These are phyloP conservation scores for Saguinus imperator DNA, from an alignment of 2,113 vertebrate species.

Conservation along the genomic window DNA sequence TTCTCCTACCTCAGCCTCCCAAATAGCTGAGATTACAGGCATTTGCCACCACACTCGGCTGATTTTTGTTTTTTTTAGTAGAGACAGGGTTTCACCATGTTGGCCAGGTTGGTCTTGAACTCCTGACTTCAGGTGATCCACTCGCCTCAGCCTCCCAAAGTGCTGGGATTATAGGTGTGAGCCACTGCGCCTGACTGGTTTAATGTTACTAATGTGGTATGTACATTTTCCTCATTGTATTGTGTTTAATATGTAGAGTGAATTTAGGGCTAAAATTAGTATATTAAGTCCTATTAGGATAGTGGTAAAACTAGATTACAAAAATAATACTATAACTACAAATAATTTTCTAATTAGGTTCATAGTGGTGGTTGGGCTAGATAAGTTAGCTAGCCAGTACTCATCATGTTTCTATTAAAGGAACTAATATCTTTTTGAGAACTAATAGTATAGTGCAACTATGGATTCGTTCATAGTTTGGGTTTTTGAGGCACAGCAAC, in stretches of 20 bases:
- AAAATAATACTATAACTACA: neutral
- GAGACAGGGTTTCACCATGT: too few relatives aligned
- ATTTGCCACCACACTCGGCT: too few relatives aligned
- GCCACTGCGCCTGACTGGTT: neutral
- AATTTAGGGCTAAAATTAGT: neutral
- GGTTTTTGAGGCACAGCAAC: neutral
- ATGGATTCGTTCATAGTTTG: neutral
- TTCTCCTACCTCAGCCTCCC: too few relatives aligned
- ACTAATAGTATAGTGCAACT: neutral
- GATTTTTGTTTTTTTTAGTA: too few relatives aligned
- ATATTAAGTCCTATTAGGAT: neutral
- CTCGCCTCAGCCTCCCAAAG: too few relatives aligned
- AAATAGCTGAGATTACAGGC: too few relatives aligned
- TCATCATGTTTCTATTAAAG: neutral
- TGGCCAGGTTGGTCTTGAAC: too few relatives aligned
- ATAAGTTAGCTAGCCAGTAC: neutral
- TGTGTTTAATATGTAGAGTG: neutral
- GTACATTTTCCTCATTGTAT: neutral
- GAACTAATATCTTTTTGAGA: neutral
- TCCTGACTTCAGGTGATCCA: too few relatives aligned
- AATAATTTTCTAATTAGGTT: neutral
- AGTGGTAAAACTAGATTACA: neutral
- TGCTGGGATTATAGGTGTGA: too few relatives aligned
- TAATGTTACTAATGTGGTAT: neutral
- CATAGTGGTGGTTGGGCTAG: neutral